Evolutionary conservation across 1,140 invertebrate genomes (phyloP).

Genomic region (Lanistes nyassanus): DNA sequence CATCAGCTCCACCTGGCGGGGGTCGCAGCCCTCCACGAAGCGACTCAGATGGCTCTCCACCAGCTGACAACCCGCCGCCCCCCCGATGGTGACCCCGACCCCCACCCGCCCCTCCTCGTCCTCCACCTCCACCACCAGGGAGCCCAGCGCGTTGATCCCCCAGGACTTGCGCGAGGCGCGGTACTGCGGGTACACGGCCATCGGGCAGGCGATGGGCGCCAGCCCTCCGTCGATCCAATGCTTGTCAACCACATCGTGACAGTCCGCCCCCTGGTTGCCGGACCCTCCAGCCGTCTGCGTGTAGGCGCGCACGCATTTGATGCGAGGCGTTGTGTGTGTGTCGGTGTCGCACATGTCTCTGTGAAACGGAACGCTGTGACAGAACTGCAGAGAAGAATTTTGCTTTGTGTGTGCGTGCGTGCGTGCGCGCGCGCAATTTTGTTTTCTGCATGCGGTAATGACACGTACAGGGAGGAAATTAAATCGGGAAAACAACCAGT

Average conservation of each 20-base stretch:
- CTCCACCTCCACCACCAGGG: conserved; percentile 59
- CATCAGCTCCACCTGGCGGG: conserved; percentile 58
- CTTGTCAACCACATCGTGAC: conserved; percentile 57
- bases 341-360: conserved; percentile 7
- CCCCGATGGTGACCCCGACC: conserved; percentile 58
- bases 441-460: too few species aligned
- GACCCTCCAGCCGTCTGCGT: conserved; percentile 28
- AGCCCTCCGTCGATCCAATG: conserved; percentile 61
- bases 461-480: too few species aligned
- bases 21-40: conserved; percentile 62
- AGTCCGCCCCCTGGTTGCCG: conserved; percentile 57
- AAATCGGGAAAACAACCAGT: too few species aligned
- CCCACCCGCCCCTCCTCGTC: conserved; percentile 56
- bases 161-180: conserved; percentile 54
- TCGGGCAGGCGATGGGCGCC: conserved; percentile 57
- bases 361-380: too few species aligned
- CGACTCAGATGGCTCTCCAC: conserved; percentile 61
- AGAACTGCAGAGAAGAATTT: too few species aligned
- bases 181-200: conserved; percentile 56
- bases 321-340: neutral
- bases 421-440: neutral
- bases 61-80: conserved; percentile 58
- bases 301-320: conserved; percentile 54
- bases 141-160: conserved; percentile 61
- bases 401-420: conserved; percentile 5